Percentiles rank a stretch among this genome's conserved stretches.
Evolutionary conservation across 92 coral and sea anemone species (phyloP).

Genomic region (Phenganax subtilis): DNA sequence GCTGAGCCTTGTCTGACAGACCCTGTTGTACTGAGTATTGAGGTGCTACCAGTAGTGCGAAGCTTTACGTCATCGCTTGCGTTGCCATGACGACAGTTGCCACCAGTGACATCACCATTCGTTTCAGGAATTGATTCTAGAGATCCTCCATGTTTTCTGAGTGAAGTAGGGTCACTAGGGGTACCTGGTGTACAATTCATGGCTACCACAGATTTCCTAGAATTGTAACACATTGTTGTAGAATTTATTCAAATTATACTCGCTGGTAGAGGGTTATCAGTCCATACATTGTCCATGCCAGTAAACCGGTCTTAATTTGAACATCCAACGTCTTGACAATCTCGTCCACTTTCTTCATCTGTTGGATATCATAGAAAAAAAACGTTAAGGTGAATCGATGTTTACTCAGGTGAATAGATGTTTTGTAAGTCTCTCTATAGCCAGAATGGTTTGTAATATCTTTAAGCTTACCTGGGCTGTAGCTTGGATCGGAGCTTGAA

Average conservation of each 20-base stretch:
- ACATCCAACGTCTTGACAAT: slow-evolving; percentile 76
- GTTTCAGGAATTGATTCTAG: not conserved
- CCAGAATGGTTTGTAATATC: too few species aligned
- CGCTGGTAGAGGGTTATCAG: too few species aligned
- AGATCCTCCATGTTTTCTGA: slow-evolving; percentile 1
- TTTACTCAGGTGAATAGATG: not conserved
- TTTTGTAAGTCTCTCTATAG: not conserved
- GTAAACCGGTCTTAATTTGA: slow-evolving; percentile 80
- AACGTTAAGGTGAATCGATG: not conserved
- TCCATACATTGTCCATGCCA: slow-evolving; percentile 95
- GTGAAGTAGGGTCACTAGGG: not conserved
- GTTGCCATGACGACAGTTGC: not conserved
- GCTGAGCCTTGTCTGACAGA: not conserved
- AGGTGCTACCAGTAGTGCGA: not conserved
- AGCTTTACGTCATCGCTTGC: not conserved
- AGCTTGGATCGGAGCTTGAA: slow-evolving; percentile 92
- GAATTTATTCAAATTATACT: not conserved
- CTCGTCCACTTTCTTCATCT: slow-evolving; percentile 93
- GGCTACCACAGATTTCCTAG: slow-evolving; percentile 37
- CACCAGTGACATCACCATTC: not conserved
- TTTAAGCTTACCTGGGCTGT: slow-evolving; percentile 66
- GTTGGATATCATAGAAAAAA: not conserved
- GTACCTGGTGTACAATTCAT: slow-evolving; percentile 16
- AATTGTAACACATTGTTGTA: not conserved
- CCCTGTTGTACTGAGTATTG: not conserved